These are phyloP conservation scores for Malurus elegans DNA, from an alignment of 2,113 vertebrate species.

Conservation along the genomic window DNA sequence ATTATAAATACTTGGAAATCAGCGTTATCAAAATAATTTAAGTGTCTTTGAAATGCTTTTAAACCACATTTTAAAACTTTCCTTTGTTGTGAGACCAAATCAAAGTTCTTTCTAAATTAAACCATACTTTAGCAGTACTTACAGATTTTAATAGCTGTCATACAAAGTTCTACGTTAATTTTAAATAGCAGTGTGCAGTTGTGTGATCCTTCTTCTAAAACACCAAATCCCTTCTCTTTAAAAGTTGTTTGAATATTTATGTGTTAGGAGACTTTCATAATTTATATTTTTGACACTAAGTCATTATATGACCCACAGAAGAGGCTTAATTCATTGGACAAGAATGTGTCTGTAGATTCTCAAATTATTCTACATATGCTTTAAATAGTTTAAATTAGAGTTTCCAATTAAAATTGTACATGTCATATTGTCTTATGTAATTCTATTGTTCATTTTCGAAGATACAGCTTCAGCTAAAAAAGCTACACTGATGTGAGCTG, in stretches of 20 bases:
- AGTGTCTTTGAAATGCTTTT: background rate
- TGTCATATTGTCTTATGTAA: slow-evolving; percentile 73
- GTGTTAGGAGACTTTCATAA: slow-evolving; percentile 44
- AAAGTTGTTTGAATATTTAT: slow-evolving; percentile 62
- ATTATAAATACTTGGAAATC: background rate
- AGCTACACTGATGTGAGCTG: slow-evolving; percentile 63
- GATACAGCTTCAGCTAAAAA: slow-evolving; percentile 57
- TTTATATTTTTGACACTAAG: slow-evolving; percentile 66
- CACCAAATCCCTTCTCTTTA: slow-evolving; percentile 52
- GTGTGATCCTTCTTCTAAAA: slow-evolving; percentile 17
- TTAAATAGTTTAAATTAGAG: slow-evolving; percentile 76
- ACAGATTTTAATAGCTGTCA: background rate
- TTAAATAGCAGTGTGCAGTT: slow-evolving; percentile 19
- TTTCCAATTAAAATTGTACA: slow-evolving; percentile 75
- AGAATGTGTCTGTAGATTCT: slow-evolving; percentile 57
- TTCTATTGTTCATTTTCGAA: slow-evolving; percentile 60
- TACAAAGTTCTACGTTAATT: slow-evolving; percentile 14
- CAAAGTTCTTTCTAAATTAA: slow-evolving; percentile 1
- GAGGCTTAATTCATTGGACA: slow-evolving; percentile 69
- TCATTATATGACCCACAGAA: slow-evolving; percentile 56
- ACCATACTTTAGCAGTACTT: background rate
- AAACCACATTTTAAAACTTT: background rate
- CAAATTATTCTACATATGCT: slow-evolving; percentile 72
- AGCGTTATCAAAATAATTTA: background rate
- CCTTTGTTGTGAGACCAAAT: background rate